Base-by-base conservation (phyloP, 2,888 invertebrate species). In the Timema cristinae region DNA sequence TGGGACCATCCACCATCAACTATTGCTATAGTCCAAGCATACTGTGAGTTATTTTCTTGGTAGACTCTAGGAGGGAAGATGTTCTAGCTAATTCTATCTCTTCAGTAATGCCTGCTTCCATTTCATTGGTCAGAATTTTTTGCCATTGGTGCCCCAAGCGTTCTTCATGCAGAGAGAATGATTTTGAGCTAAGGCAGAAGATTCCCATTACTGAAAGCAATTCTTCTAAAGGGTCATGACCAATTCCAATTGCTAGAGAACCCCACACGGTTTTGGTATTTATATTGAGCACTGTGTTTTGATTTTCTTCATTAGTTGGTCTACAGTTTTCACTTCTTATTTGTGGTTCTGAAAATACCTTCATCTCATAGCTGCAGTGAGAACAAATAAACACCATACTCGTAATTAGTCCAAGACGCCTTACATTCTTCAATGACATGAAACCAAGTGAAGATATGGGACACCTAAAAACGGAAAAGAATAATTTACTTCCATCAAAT, bases 1-100 rank as follows among this genome's bases (percentile, higher is more conserved):
- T 68, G 68, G 15, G 51, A 51, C 68, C 68, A 68, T 9, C 68
- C 68, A n/a, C 68, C 68, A 32, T 68, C 68, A 49, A 68, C 11
- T 7, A 68, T 52, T 15, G 15, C 68, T 7, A 51, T 51, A 47
- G 54, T 49, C 16, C 51, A 50, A 2, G 68, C 52, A 32, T 52
- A 13, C 15, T 54, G 51, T 11, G 7, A 2, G n/a, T 10, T 16
- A n/a, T 50, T 32, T 49, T 51, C 63, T 48, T 47, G 32, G 48
- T 48, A 63, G 32, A 63, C 13, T 63, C 32, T 47, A 61, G 16
- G 47, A n/a, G n/a, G n/a, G 51, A 50, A 51, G 49, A 6, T 10
- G n/a, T 11, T 50, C 47, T 32, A n/a, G 52, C 68, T 15, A 49
- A 13, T 8, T n/a, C 5, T n/a, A 16, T 50, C 52, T 68, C 68